Percentiles rank a stretch among this genome's conserved stretches.
These are phyloP conservation scores for Latrodectus geometricus DNA, from an alignment of 1,140 invertebrate species.

Conservation along the genomic window DNA sequence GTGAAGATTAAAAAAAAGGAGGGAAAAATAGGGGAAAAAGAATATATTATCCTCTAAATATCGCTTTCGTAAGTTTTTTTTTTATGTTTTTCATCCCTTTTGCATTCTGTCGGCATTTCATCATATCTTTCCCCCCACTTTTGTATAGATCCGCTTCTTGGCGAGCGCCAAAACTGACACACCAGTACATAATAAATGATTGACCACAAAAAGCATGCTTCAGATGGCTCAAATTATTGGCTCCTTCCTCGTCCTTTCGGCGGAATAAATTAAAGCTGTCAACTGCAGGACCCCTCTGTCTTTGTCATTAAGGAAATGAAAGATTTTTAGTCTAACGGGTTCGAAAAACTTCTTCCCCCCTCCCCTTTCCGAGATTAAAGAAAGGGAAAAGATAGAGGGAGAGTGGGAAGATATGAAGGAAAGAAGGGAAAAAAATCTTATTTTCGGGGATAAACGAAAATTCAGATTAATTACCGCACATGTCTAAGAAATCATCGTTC, in stretches of 20 bases:
- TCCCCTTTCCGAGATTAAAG: conserved; percentile 44
- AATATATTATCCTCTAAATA: conserved; percentile 45
- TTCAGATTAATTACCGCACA: conserved; percentile 61
- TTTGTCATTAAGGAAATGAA: conserved; percentile 60
- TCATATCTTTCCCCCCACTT: conserved; percentile 14
- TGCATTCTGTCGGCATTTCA: conserved; percentile 8
- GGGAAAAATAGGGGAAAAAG: conserved; percentile 28
- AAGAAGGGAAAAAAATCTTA: conserved; percentile 48
- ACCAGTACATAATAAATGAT: conserved; percentile 60
- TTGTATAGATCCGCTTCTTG: conserved; percentile 42
- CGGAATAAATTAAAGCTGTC: conserved; percentile 23
- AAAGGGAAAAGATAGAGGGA: conserved; percentile 3
- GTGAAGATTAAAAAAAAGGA: conserved; percentile 37
- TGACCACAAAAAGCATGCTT: conserved; percentile 56
- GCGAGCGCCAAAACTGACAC: conserved; percentile 19
- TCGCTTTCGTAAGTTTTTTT: not conserved
- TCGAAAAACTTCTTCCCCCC: conserved; percentile 53
- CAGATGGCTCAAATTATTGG: conserved; percentile 45
- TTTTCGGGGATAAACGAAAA: conserved; percentile 62
- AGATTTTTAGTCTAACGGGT: conserved; percentile 62
- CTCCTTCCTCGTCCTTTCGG: not conserved
- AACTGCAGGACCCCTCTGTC: conserved; percentile 39
- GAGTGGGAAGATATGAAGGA: not conserved
- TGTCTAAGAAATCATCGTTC: conserved; percentile 61
- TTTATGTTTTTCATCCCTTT: conserved; percentile 31